These are phyloP conservation scores for Acheta domesticus DNA, from an alignment of 2,888 invertebrate genomes.

Conservation along the genomic window DNA sequence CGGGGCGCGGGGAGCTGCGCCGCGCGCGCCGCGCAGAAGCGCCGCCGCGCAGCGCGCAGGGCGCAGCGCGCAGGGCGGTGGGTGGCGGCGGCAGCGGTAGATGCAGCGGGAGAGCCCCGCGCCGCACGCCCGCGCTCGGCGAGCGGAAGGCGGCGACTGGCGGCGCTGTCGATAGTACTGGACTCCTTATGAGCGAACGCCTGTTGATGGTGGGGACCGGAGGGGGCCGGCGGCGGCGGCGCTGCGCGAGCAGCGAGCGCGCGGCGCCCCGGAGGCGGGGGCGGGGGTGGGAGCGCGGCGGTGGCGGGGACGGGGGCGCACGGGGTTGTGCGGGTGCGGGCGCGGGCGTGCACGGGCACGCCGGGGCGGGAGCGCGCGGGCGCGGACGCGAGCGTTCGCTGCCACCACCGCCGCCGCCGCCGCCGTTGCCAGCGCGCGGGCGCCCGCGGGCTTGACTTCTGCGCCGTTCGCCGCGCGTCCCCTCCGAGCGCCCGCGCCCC, in stretches of 20 bases:
- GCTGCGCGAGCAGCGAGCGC: neutral
- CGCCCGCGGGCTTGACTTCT: slow-evolving; percentile 1
- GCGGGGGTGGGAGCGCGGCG: neutral
- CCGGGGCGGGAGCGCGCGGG: neutral
- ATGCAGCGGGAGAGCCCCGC: neutral
- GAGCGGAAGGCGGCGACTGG: neutral
- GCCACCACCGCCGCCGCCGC: neutral
- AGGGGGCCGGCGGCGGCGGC: neutral
- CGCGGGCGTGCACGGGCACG: no score
- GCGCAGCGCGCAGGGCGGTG: neutral
- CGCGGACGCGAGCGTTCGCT: neutral
- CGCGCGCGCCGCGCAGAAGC: neutral
- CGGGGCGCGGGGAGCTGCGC: neutral
- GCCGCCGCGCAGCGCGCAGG: neutral
- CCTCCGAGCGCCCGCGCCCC: no score
- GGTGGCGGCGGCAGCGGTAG: neutral
- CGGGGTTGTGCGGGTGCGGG: neutral
- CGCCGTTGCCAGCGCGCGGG: neutral
- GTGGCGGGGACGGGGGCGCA: neutral
- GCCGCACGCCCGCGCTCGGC: neutral
- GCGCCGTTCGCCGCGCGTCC: neutral
- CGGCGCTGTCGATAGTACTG: slow-evolving; percentile 9
- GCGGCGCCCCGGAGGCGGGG: no score
- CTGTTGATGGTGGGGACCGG: slow-evolving; percentile 9
- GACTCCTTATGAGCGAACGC: slow-evolving; percentile 6